Percentiles rank a stretch among this genome's conserved stretches.
Evolutionary conservation across 2,113 vertebrate species (phyloP).

Genomic region (Mus spicilegus): DNA sequence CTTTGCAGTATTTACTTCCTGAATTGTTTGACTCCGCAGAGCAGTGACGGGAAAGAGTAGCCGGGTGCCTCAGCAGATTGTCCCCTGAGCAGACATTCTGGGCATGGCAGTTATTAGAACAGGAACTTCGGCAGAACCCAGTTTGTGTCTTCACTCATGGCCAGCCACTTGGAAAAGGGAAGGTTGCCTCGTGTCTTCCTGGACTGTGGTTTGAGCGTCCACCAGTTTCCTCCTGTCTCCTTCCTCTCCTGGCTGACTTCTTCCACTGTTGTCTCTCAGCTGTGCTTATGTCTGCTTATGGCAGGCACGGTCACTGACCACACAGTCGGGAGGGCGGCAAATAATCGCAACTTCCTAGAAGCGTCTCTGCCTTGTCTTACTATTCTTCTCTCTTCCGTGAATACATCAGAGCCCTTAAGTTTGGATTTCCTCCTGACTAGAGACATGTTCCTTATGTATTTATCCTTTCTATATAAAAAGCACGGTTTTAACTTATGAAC

Average conservation of each 20-base stretch:
- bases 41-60: neutral
- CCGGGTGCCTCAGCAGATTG: neutral
- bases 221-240: neutral
- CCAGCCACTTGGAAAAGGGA: neutral
- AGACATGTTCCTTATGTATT: neutral
- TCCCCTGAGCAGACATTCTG: neutral
- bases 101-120: neutral
- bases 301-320: neutral
- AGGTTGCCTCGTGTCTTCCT: neutral
- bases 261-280: neutral
- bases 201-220: neutral
- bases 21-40: neutral
- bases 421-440: neutral
- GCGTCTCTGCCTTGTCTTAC: neutral
- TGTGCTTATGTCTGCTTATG: neutral
- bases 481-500: neutral
- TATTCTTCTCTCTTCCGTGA: neutral
- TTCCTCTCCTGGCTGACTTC: neutral
- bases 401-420: neutral
- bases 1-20: slow-evolving; percentile 30
- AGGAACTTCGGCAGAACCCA: neutral
- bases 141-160: neutral
- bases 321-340: neutral
- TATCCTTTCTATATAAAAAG: neutral
- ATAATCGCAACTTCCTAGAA: neutral